Evolutionary conservation across 2,888 invertebrate genomes (phyloP).

Genomic region (Limnephilus auricula): DNA sequence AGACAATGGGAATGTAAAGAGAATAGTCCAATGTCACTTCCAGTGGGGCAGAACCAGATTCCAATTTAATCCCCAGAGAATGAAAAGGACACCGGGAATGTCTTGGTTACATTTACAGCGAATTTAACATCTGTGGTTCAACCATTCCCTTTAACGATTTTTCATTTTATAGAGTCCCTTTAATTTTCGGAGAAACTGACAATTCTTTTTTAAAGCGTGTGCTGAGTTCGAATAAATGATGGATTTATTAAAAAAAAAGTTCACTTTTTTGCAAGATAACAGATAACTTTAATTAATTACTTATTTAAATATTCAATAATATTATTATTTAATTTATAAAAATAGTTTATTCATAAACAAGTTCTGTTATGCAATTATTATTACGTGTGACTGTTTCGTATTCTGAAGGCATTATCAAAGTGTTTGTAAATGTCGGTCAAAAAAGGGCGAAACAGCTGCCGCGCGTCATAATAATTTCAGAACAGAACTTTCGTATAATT

Average conservation of each 20-base stretch:
- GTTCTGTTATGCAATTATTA: too few species aligned
- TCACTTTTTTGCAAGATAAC: too few species aligned
- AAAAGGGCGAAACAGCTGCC: too few species aligned
- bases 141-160: background rate
- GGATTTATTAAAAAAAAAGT: background rate
- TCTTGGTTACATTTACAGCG: slow-evolving; percentile 6
- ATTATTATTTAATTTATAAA: too few species aligned
- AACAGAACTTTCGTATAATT: too few species aligned
- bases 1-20: background rate
- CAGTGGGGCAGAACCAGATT: slow-evolving; percentile 28
- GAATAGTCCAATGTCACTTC: slow-evolving; percentile 46
- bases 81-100: background rate
- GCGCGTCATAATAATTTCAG: too few species aligned
- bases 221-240: background rate
- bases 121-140: background rate
- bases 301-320: too few species aligned
- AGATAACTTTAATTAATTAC: too few species aligned
- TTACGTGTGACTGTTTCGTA: too few species aligned
- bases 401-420: too few species aligned
- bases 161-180: background rate
- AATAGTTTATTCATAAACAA: too few species aligned
- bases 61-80: slow-evolving; percentile 51
- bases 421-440: too few species aligned
- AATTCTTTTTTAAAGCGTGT: background rate
- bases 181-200: background rate